Evolutionary conservation across 2,888 invertebrate genomes (phyloP).

Genomic region (Nudaria mundana): DNA sequence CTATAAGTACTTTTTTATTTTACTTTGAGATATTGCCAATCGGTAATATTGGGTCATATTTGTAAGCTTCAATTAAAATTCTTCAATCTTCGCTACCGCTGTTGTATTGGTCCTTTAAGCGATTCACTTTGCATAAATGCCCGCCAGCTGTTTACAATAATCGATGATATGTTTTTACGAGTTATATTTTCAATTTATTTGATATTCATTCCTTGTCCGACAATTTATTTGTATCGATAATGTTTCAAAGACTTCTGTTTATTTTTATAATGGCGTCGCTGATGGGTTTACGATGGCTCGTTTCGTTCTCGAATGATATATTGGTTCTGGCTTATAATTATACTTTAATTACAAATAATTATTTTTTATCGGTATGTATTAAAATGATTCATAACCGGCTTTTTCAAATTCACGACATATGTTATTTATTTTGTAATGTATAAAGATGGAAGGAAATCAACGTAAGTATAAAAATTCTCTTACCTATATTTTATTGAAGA

Average conservation of each 20-base stretch:
- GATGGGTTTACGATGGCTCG: slow-evolving; percentile 57
- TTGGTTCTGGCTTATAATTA: slow-evolving; percentile 47
- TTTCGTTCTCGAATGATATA: slow-evolving; percentile 43
- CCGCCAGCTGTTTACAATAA: slow-evolving; percentile 79
- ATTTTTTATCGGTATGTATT: slow-evolving; percentile 34
- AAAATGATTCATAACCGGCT: slow-evolving; percentile 12
- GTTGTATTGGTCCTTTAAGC: slow-evolving; percentile 68
- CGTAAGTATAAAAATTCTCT: no score
- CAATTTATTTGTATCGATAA: slow-evolving; percentile 76
- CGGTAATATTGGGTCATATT: slow-evolving; percentile 30
- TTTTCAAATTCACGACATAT: slow-evolving; percentile 14
- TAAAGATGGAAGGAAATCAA: slow-evolving; percentile 42
- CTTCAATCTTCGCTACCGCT: slow-evolving; percentile 66
- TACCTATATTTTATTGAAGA: slow-evolving; percentile 21
- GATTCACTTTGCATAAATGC: slow-evolving; percentile 74
- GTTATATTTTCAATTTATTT: slow-evolving; percentile 76
- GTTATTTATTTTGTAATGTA: no score
- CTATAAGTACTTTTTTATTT: no score
- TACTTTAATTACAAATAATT: slow-evolving; percentile 42
- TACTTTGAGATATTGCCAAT: slow-evolving; percentile 6
- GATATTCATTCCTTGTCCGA: slow-evolving; percentile 69
- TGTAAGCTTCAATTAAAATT: slow-evolving; percentile 59
- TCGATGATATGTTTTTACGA: slow-evolving; percentile 78
- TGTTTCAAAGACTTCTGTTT: slow-evolving; percentile 71
- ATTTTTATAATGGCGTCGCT: slow-evolving; percentile 53